Evolutionary conservation across 2,113 vertebrate species (phyloP), one percentile per base, ranked within the genome.

Genomic region (Salvelinus alpinus): DNA sequence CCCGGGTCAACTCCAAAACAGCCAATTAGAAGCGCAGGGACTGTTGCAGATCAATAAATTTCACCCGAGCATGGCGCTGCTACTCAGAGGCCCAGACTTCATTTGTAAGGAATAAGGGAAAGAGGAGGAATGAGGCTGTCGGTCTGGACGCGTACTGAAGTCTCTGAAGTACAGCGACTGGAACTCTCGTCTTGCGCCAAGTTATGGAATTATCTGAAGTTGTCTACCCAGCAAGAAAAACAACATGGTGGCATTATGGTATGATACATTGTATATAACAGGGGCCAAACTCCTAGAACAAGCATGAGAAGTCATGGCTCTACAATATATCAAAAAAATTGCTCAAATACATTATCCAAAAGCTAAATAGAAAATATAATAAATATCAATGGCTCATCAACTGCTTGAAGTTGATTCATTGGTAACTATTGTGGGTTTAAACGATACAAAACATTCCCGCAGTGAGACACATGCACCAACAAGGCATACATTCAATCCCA

Each of bases 401-500:
- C 86, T 84, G 68, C 6, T 9, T 29, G 76, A n/a, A 76, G 4
- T 27, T 73, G 78, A 81, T 54, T 18, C 16, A 54, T 54, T 18
- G 5, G 51, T 54, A 54, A 1, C 51, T 54, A 18, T 54, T 54
- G 51, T 54, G 78, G 25, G 38, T 66, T 74, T 65, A 75, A 85
- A 74, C 24, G 20, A 74, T 25, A 51, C 81, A 20, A 60, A 70
- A 38, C 51, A 72, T 71, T 80, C 86, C 86, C 57, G 82, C 86
- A 75, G 82, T 4, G 83, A 77, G 88, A 86, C 83, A 38, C 7
- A 77, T 65, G 85, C 9, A n/a, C n/a, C 6, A 75, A 91, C 87
- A 88, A 90, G 93, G 78, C 89, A 86, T 74, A 80, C 84, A 82
- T 86, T 86, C 80, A 85, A 90, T 90, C 88, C 85, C 88, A 88